Conservation (phyloP, 2,888 invertebrate genomes). For the Papilio protenor region DNA sequence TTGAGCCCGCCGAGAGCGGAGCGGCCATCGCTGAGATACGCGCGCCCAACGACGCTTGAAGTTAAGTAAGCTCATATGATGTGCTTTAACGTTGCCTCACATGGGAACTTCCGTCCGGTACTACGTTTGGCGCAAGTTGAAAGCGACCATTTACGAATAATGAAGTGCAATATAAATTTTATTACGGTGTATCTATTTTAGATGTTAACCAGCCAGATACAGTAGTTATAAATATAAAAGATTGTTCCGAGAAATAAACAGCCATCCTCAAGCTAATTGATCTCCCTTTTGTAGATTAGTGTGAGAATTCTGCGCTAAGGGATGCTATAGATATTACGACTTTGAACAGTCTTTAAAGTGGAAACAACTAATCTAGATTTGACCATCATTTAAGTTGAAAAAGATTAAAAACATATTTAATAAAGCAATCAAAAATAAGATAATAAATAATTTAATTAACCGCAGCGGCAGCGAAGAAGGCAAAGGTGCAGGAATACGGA, state of each 20-base stretch:
- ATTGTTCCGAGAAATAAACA: not conserved
- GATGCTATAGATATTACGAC: too few relatives aligned
- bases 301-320: too few relatives aligned
- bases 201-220: not conserved
- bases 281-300: not conserved
- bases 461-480: not conserved
- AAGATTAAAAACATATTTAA: not conserved
- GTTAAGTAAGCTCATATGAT: constrained; percentile 52
- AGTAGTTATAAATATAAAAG: not conserved
- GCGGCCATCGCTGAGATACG: constrained; percentile 53
- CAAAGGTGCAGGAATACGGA: constrained; percentile 5
- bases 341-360: too few relatives aligned
- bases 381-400: too few relatives aligned
- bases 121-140: not conserved
- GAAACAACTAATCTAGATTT: too few relatives aligned
- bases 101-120: constrained; percentile 46
- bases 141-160: not conserved
- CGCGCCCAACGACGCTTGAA: constrained; percentile 59
- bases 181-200: not conserved
- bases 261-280: too few relatives aligned
- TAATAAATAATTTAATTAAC: constrained; percentile 39
- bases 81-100: constrained; percentile 54
- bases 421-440: not conserved
- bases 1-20: constrained; percentile 39
- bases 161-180: not conserved